Evolutionary conservation across 1,140 invertebrate species (phyloP).

Genomic region (Drosophila obscura): DNA sequence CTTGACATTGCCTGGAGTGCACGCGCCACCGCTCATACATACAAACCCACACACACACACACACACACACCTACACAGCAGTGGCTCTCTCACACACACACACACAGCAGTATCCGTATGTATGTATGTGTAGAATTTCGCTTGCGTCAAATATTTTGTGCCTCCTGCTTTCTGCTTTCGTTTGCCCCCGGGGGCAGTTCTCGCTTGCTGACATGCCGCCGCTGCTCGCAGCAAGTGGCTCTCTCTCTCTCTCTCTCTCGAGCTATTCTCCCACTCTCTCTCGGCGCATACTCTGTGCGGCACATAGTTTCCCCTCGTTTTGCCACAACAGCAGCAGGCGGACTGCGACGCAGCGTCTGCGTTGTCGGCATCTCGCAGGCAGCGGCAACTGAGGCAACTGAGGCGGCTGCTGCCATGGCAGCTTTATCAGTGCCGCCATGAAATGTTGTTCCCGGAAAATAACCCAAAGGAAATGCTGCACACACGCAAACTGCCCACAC

Average conservation of each 20-base stretch:
- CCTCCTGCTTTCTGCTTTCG: conserved; percentile 40
- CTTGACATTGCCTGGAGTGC: conserved; percentile 81
- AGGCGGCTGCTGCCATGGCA: conserved; percentile 70
- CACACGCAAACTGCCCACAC: conserved; percentile 37
- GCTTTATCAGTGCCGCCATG: conserved; percentile 83
- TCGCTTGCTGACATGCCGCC: conserved; percentile 22
- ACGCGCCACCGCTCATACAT: conserved; percentile 64
- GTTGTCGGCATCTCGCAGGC: conserved; percentile 16
- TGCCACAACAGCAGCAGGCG: too few species aligned
- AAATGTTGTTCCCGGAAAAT: conserved; percentile 82
- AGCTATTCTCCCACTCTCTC: neutral
- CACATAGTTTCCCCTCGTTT: conserved; percentile 48
- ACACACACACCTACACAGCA: conserved; percentile 1
- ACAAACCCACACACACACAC: conserved; percentile 20
- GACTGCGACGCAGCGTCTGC: conserved; percentile 11
- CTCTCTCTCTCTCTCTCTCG: neutral
- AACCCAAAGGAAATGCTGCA: conserved; percentile 79
- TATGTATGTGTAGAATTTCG: conserved; percentile 46
- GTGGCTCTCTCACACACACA: conserved; percentile 27
- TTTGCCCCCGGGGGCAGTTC: conserved; percentile 60
- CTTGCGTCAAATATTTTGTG: conserved; percentile 80
- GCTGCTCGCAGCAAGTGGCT: conserved; percentile 5
- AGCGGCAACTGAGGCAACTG: conserved; percentile 33
- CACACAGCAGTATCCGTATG: conserved; percentile 5
- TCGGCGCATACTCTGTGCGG: conserved; percentile 46